Evolutionary conservation across 2,888 invertebrate genomes (phyloP).

Genomic region (Limnephilus rhombicus): DNA sequence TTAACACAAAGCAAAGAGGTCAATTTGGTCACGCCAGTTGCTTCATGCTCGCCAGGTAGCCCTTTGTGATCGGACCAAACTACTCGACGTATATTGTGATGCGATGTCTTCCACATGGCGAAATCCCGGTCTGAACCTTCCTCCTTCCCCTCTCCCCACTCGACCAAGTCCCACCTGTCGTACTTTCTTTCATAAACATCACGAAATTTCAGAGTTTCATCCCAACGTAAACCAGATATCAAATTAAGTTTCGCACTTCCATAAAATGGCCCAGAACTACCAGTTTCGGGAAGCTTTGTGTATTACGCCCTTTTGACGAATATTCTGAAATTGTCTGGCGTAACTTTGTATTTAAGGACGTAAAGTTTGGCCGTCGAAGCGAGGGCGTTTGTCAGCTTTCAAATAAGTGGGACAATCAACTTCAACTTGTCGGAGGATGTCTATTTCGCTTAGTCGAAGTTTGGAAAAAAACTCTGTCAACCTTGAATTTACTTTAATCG

Average conservation of each 20-base stretch:
- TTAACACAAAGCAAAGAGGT: constrained; percentile 44
- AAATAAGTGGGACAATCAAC: constrained; percentile 22
- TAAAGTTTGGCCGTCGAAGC: constrained; percentile 14
- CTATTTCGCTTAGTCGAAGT: neutral
- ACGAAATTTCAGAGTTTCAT: constrained; percentile 9
- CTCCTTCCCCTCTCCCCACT: neutral
- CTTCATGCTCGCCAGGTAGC: neutral
- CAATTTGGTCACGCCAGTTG: constrained; percentile 36
- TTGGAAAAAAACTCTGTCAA: constrained; percentile 14
- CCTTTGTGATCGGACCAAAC: constrained; percentile 36
- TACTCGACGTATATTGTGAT: constrained; percentile 30
- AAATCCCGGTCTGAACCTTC: constrained; percentile 10
- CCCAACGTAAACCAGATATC: neutral
- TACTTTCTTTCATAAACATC: neutral
- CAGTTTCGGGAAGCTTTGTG: neutral
- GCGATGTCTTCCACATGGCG: constrained; percentile 40
- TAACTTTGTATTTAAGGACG: neutral
- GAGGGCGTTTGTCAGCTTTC: constrained; percentile 22
- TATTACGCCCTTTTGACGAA: neutral
- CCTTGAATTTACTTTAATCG: constrained; percentile 10
- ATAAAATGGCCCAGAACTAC: neutral
- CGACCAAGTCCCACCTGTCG: neutral
- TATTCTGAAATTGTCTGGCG: neutral
- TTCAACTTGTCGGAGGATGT: constrained; percentile 3
- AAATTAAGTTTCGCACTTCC: neutral